Evolutionary conservation across 2,797 vertebrate genomes (phyloP), one percentile per base, ranked within the genome.

Genomic region (Chiloscyllium punctatum): DNA sequence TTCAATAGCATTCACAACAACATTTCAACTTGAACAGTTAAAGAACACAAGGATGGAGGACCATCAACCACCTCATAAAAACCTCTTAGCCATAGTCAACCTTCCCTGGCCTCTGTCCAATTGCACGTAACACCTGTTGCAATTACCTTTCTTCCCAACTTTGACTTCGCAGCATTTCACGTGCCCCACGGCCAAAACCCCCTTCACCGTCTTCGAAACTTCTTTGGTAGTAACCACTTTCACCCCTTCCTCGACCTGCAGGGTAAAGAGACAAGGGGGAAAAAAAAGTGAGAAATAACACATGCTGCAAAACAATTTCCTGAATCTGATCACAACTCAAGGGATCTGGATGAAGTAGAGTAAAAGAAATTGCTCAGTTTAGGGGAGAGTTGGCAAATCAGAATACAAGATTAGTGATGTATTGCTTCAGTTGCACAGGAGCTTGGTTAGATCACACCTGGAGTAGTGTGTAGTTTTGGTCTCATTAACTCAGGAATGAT

Each of bases 131-230:
- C 7, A 6, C 57, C 57, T 42, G 33, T 71, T 13, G 37, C 72
- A 62, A 95, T 96, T 96, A 99, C 98, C 98, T 97, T 97, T 99
- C 98, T 53, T 99, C 99, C 98, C 99, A 99, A 96, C 98, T 99
- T 97, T 99, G 99, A 97, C 98, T 99, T 82, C 98, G 98, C 96
- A 99, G 98, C 91, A 99, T 99, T 97, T 99, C 98, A 95, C 98
- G 97, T 69, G 97, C 97, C 3, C 97, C 97, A 66, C 98, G 98
- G 86, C 98, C 97, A 37, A 99, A 99, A 25, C 98, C 98, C 86
- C 98, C 97, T 48, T 99, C 99, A 0, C 96, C 96, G 16, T 99
- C 99, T 96, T 99, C 99, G 96, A 98, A 97, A 98, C 98, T 98
- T 98, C 98, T 99, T 98, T 98, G 98, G 98, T 98, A 99, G 97